phyloP scores from a whole-genome alignment of 1,140 invertebrate species.

The Drosophila eugracilis region DNA sequence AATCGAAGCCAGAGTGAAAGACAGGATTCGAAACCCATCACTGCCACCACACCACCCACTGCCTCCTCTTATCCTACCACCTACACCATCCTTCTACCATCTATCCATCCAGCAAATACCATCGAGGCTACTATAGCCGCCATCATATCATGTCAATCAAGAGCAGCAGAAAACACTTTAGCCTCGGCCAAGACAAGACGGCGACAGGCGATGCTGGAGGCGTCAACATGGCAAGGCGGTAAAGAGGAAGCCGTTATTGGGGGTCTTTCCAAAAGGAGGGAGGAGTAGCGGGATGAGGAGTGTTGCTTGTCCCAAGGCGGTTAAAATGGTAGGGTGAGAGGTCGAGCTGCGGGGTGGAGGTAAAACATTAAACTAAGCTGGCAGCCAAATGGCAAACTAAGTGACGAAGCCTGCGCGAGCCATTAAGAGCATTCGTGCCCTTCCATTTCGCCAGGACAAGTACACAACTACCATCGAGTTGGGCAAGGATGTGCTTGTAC shows the following conservation, averaged over 20 bases:
- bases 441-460: constrained; percentile 8
- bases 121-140: too few relatives aligned
- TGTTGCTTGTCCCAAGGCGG: background rate
- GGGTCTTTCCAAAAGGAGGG: too few relatives aligned
- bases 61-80: too few relatives aligned
- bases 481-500: constrained; percentile 11
- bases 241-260: too few relatives aligned
- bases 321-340: too few relatives aligned
- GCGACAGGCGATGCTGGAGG: constrained; percentile 5
- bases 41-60: too few relatives aligned
- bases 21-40: too few relatives aligned
- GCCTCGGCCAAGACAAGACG: constrained; percentile 31
- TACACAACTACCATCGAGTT: constrained; percentile 22
- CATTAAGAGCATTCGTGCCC: constrained; percentile 49
- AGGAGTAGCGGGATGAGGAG: background rate
- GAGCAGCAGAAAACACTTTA: constrained; percentile 66
- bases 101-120: too few relatives aligned
- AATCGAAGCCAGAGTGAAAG: constrained; percentile 23
- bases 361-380: constrained; percentile 72
- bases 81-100: too few relatives aligned
- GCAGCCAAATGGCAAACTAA: constrained; percentile 69
- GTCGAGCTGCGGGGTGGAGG: background rate
- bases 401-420: constrained; percentile 49
- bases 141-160: constrained; percentile 72
- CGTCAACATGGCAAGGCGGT: background rate